Percentiles rank a stretch among this genome's conserved stretches.
phyloP scores from a whole-genome alignment of 2,888 invertebrate species.

The Callinectes sapidus region DNA sequence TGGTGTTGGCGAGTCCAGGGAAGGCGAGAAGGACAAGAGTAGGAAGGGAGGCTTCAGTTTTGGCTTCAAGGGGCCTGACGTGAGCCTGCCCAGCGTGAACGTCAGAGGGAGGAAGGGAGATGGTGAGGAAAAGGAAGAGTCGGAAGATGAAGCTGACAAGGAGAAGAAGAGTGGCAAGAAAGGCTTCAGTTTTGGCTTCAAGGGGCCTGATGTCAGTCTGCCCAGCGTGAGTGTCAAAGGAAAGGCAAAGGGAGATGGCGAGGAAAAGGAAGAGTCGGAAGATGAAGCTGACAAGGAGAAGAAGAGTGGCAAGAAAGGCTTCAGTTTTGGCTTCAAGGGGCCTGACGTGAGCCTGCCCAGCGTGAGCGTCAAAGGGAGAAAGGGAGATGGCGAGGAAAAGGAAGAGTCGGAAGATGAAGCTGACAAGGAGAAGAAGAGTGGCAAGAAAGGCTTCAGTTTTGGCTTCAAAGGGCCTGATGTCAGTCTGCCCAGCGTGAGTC shows the following conservation, averaged over 20 bases:
- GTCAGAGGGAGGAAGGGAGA: constrained; percentile 8
- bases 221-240: constrained; percentile 51
- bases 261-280: background rate
- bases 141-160: constrained; percentile 39
- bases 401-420: background rate
- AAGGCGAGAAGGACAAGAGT: background rate
- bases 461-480: constrained; percentile 49
- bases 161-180: constrained; percentile 17
- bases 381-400: background rate
- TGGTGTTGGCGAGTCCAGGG: background rate
- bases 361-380: constrained; percentile 36
- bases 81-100: constrained; percentile 42
- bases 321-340: constrained; percentile 48
- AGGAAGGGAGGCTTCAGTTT: constrained; percentile 53
- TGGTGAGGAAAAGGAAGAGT: background rate
- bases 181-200: constrained; percentile 45
- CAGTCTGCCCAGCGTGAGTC: constrained; percentile 32
- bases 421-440: constrained; percentile 11
- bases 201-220: constrained; percentile 44
- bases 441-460: constrained; percentile 41
- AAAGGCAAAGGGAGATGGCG: constrained; percentile 11
- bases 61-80: constrained; percentile 52
- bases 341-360: constrained; percentile 49
- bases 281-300: background rate
- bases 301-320: constrained; percentile 22